phyloP scores from a whole-genome alignment of 1,140 invertebrate species.

The Bombus superbus region DNA sequence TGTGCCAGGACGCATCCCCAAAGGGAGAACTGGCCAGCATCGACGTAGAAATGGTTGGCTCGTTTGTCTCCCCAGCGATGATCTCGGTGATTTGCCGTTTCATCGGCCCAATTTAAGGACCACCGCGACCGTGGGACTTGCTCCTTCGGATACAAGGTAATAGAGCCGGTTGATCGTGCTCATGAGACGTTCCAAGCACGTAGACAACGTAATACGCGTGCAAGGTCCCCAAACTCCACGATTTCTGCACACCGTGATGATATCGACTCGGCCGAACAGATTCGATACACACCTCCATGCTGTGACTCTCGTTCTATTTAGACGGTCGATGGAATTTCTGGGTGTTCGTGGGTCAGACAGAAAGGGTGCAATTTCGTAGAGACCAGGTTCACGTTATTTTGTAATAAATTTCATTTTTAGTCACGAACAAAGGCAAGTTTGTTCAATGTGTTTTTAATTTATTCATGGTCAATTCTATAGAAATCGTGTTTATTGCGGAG shows the following conservation, averaged over 20 bases:
- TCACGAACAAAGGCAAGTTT: too few relatives aligned
- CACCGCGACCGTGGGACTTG: constrained; percentile 40
- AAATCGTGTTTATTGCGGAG: too few relatives aligned
- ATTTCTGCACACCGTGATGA: constrained; percentile 23
- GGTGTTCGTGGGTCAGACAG: neutral
- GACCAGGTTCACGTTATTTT: neutral
- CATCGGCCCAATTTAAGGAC: constrained; percentile 65
- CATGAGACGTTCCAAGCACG: constrained; percentile 63
- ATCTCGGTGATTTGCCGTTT: constrained; percentile 65
- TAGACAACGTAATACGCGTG: constrained; percentile 44
- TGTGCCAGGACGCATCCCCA: neutral
- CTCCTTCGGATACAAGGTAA: constrained; percentile 50
- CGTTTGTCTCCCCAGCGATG: constrained; percentile 56
- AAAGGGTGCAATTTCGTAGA: too few relatives aligned
- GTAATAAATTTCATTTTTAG: neutral
- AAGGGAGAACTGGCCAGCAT: neutral
- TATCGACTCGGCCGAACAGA: neutral
- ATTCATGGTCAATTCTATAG: too few relatives aligned
- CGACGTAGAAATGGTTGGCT: constrained; percentile 38
- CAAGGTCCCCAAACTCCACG: constrained; percentile 35
- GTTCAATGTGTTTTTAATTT: too few relatives aligned
- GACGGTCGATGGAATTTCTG: neutral
- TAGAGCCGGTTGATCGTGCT: constrained; percentile 46
- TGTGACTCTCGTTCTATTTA: neutral
- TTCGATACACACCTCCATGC: neutral